These are phyloP conservation scores for Heteromurus nitidus DNA, from an alignment of 2,888 invertebrate species.

Conservation along the genomic window DNA sequence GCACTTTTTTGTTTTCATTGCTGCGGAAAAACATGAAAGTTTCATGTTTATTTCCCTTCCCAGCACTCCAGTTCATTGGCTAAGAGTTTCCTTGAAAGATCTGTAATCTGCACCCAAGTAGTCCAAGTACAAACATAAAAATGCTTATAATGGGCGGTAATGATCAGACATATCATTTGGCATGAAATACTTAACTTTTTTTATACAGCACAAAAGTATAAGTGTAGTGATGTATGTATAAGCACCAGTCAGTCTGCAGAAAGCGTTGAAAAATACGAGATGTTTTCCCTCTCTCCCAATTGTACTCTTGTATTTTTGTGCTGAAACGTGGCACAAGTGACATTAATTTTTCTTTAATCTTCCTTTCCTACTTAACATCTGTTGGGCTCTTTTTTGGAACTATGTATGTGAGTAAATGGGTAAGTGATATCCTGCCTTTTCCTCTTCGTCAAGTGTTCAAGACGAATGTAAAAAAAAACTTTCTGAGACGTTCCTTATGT, in stretches of 20 bases:
- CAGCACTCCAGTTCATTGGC: not conserved
- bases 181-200: conserved; percentile 11
- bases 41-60: not conserved
- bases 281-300: conserved; percentile 1
- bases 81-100: not conserved
- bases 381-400: conserved; percentile 23
- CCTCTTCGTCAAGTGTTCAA: too few relatives aligned
- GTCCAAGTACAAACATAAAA: conserved; percentile 8
- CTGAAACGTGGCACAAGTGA: conserved; percentile 61
- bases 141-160: conserved; percentile 31
- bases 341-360: conserved; percentile 63
- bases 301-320: conserved; percentile 40
- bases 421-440: conserved; percentile 10
- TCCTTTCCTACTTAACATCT: conserved; percentile 40
- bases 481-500: not conserved
- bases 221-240: not conserved
- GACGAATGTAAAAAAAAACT: not conserved
- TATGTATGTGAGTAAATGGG: conserved; percentile 47
- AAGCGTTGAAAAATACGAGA: conserved; percentile 26
- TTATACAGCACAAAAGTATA: not conserved
- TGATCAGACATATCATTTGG: conserved; percentile 24
- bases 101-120: not conserved
- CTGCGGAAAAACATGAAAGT: not conserved
- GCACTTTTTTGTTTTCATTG: not conserved
- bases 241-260: not conserved